A percentile compares a stretch with the other conserved stretches of the same genome.
These are phyloP conservation scores for Sebastes iracundus DNA, from an alignment of 2,797 vertebrate genomes.

Conservation along the genomic window DNA sequence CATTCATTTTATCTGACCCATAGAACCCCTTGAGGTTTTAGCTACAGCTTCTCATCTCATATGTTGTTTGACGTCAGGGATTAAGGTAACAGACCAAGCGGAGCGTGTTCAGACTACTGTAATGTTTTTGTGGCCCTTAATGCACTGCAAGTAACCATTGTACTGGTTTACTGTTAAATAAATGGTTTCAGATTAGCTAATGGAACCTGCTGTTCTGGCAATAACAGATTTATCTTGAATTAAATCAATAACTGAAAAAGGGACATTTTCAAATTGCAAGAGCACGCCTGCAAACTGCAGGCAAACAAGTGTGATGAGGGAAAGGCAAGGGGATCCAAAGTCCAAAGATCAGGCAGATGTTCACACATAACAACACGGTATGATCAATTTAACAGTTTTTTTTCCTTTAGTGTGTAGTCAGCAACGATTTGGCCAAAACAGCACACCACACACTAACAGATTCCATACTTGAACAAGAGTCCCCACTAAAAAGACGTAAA, in stretches of 20 bases:
- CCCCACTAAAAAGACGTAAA: no score
- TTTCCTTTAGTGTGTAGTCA: no score
- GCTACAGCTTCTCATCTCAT: constrained; percentile 22
- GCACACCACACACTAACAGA: no score
- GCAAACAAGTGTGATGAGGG: neutral
- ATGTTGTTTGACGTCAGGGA: neutral
- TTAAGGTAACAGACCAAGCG: neutral
- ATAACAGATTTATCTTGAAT: neutral
- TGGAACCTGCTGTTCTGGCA: neutral
- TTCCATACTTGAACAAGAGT: no score
- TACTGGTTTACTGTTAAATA: neutral
- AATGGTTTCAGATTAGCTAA: neutral
- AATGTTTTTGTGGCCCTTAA: neutral
- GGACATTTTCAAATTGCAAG: neutral
- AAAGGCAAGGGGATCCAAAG: no score
- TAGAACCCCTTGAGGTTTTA: constrained; percentile 21
- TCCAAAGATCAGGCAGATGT: neutral
- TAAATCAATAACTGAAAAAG: neutral
- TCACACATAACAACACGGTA: no score
- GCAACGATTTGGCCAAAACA: no score
- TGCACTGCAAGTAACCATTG: neutral
- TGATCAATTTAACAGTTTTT: no score
- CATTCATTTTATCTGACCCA: constrained; percentile 40
- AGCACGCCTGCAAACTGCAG: neutral
- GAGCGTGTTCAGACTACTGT: neutral